Conservation (phyloP, 2,113 vertebrate species). For the Grantiella picta region DNA sequence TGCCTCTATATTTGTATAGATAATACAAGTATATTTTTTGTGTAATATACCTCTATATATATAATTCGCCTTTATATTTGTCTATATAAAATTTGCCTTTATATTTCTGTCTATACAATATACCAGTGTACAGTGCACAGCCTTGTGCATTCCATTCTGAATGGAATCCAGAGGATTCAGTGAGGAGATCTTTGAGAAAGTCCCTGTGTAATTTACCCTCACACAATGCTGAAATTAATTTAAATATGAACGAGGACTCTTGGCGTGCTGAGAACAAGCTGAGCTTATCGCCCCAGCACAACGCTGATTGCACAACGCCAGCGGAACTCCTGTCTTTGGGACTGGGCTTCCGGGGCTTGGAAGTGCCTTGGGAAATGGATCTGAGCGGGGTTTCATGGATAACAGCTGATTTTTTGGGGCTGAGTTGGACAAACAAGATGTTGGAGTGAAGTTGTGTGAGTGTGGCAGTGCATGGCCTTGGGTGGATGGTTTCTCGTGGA, state of each 20-base stretch:
- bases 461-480: fast-evolving
- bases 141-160: fast-evolving
- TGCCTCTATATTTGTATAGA: not conserved
- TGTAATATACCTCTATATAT: not conserved
- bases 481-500: not conserved
- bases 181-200: not conserved
- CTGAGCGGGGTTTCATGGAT: not conserved
- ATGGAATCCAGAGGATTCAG: not conserved
- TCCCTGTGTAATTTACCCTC: not conserved
- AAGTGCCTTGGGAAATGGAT: not conserved
- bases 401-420: not conserved
- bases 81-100: not conserved
- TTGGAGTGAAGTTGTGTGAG: not conserved
- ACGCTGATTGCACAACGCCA: not conserved
- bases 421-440: not conserved
- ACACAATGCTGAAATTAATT: not conserved
- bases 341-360: not conserved
- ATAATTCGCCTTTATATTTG: not conserved
- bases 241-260: not conserved
- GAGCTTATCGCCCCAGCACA: not conserved
- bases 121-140: not conserved
- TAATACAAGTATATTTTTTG: too few relatives aligned
- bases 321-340: not conserved
- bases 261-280: not conserved
- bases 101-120: fast-evolving